Conservation (phyloP, 2,888 invertebrate species). For the Yponomeuta evonymella region DNA sequence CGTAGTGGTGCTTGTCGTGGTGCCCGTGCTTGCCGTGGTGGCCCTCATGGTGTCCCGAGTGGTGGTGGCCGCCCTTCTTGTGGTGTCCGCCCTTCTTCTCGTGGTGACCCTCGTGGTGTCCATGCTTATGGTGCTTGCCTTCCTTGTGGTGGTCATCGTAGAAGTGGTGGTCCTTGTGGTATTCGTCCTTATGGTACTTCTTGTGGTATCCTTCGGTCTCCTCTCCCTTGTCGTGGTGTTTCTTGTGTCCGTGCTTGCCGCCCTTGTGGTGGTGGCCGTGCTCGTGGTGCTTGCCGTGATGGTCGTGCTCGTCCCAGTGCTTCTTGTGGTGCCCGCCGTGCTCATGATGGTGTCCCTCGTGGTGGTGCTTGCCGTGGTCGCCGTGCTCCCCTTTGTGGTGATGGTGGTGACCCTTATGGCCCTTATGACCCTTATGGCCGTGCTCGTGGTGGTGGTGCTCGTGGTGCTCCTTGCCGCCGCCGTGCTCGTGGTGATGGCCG, state of each 20-base stretch:
- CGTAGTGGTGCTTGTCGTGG: constrained; percentile 87
- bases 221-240: constrained; percentile 89
- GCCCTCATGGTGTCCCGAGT: constrained; percentile 84
- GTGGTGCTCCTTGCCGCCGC: constrained; percentile 82
- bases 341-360: constrained; percentile 84
- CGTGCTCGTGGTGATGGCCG: constrained; percentile 77
- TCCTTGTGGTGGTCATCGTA: constrained; percentile 91
- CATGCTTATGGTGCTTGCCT: constrained; percentile 88
- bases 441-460: constrained; percentile 81
- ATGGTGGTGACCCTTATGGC: constrained; percentile 84
- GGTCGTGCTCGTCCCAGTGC: constrained; percentile 84
- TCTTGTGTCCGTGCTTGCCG: constrained; percentile 86
- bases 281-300: constrained; percentile 86
- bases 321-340: constrained; percentile 88
- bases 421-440: constrained; percentile 86
- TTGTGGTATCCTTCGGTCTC: constrained; percentile 90
- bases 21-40: constrained; percentile 89
- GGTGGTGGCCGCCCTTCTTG: constrained; percentile 87
- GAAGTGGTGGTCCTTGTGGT: constrained; percentile 91
- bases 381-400: constrained; percentile 87
- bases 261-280: constrained; percentile 86
- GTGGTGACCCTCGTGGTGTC: constrained; percentile 85
- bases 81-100: constrained; percentile 85
- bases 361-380: constrained; percentile 85
- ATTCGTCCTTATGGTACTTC: constrained; percentile 91